These are phyloP conservation scores for Drosophila longiperda DNA, from an alignment of 2,888 invertebrate species.

Conservation along the genomic window DNA sequence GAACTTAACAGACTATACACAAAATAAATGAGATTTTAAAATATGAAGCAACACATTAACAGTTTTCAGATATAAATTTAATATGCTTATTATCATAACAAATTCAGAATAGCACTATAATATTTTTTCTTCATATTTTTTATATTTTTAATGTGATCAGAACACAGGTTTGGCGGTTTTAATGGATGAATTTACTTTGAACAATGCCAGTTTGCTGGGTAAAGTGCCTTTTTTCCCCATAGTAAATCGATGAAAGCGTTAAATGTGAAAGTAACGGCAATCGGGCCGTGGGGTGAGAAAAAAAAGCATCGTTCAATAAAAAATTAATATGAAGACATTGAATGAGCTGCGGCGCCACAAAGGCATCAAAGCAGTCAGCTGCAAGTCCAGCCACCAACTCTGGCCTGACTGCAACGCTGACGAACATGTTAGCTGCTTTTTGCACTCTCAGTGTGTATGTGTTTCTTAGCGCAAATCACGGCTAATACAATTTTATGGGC, in stretches of 20 bases:
- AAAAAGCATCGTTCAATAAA: conserved; percentile 69
- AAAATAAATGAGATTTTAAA: not conserved
- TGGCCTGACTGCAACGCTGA: conserved; percentile 30
- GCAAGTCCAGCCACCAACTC: not conserved
- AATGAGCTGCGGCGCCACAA: conserved; percentile 23
- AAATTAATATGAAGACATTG: conserved; percentile 68
- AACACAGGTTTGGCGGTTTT: not conserved
- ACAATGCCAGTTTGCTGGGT: not conserved
- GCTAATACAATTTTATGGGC: conserved; percentile 74
- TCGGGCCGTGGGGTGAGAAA: conserved; percentile 2
- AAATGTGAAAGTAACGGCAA: conserved; percentile 13
- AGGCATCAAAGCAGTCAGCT: conserved; percentile 10
- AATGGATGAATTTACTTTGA: not conserved
- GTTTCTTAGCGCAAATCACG: conserved; percentile 67
- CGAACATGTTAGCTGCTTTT: conserved; percentile 26
- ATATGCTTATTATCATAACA: not conserved
- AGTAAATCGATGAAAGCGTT: not conserved
- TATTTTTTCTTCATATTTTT: not conserved
- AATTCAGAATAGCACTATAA: not conserved
- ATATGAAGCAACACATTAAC: not conserved
- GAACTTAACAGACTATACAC: not conserved
- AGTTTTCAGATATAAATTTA: not conserved
- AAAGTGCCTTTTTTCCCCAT: not conserved
- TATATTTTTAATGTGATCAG: not conserved
- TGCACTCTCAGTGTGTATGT: conserved; percentile 10